Conservation (phyloP, 2,113 vertebrate genomes). For the Passer montanus region DNA sequence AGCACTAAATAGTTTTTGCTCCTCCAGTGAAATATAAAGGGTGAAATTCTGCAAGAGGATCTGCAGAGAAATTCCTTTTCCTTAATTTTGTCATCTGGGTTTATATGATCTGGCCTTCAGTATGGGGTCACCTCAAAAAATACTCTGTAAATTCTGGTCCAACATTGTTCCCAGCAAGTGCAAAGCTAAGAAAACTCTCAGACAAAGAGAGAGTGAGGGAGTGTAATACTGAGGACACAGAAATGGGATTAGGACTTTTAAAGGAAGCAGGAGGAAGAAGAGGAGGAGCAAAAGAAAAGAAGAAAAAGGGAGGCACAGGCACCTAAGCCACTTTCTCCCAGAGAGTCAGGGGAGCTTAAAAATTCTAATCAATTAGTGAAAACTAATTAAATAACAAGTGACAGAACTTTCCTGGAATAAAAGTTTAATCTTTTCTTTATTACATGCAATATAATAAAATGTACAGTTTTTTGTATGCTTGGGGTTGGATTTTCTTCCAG, state of each 20-base stretch:
- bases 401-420: constrained; percentile 2
- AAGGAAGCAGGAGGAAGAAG: constrained; percentile 40
- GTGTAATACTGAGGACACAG: constrained; percentile 27
- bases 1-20: neutral
- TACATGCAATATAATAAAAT: constrained; percentile 2
- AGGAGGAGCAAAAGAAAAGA: constrained; percentile 38
- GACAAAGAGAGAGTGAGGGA: constrained; percentile 27
- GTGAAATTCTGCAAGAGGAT: neutral
- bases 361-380: constrained; percentile 64
- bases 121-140: neutral
- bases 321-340: constrained; percentile 40
- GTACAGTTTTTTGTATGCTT: neutral
- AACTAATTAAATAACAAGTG: constrained; percentile 66
- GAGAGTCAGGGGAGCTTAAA: constrained; percentile 44
- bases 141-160: constrained; percentile 3
- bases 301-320: constrained; percentile 10
- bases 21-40: neutral
- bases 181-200: constrained; percentile 14
- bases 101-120: neutral
- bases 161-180: constrained; percentile 30
- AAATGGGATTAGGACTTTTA: constrained; percentile 59
- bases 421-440: constrained; percentile 64
- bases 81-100: neutral
- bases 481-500: neutral
- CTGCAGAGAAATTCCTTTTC: neutral